Evolutionary conservation across 2,797 vertebrate species (phyloP).

Genomic region (Brachyalestes nurse): DNA sequence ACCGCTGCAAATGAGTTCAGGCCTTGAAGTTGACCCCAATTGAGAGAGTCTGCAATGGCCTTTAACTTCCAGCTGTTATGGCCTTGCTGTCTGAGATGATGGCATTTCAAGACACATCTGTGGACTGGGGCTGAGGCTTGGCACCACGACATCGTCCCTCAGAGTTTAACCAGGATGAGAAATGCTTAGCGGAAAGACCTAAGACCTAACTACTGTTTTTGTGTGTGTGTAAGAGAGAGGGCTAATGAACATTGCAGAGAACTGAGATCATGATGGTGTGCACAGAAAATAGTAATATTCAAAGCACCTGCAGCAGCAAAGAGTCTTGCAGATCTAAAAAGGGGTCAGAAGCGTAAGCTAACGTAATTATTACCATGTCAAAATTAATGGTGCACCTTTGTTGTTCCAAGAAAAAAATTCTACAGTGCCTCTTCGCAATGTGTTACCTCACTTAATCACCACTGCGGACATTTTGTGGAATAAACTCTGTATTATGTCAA

Average conservation of each 20-base stretch:
- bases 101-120: slow-evolving; percentile 71
- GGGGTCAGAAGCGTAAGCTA: not conserved
- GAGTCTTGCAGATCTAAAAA: not conserved
- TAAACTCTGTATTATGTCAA: slow-evolving; percentile 4
- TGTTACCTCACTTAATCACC: not conserved
- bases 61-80: slow-evolving; percentile 59
- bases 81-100: slow-evolving; percentile 64
- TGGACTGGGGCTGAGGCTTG: slow-evolving; percentile 54
- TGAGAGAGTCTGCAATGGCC: slow-evolving; percentile 23
- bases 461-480: not conserved
- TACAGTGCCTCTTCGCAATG: not conserved
- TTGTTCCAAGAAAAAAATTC: not conserved
- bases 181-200: slow-evolving; percentile 36
- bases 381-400: not conserved
- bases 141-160: slow-evolving; percentile 45
- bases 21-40: slow-evolving; percentile 38
- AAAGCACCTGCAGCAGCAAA: slow-evolving; percentile 31
- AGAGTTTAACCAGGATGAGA: slow-evolving; percentile 52
- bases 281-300: slow-evolving; percentile 12
- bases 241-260: slow-evolving; percentile 30
- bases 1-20: slow-evolving; percentile 28
- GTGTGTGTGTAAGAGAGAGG: not conserved
- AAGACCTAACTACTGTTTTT: slow-evolving; percentile 33
- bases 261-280: slow-evolving; percentile 21
- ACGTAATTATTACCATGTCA: not conserved